Base-by-base conservation (phyloP, 2,888 invertebrate genomes). In the Antitype chi region DNA sequence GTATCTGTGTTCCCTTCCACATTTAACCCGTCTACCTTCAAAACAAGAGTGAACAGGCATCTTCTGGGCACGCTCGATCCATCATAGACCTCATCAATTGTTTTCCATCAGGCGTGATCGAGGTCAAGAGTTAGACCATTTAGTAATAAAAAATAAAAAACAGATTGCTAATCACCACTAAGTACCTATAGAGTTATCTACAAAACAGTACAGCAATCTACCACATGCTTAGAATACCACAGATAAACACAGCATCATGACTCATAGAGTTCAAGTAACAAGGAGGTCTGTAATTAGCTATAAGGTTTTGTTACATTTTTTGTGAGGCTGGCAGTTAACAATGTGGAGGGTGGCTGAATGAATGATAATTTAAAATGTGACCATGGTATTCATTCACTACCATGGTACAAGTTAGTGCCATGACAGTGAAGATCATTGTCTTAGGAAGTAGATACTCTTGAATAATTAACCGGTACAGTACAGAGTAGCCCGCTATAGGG, bases 191-290 rank as follows among this genome's bases (percentile, higher is more conserved):
- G 23, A 80, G 9, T 74, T 71, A 76, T 76, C 64, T 76, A 71
- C 70, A 69, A 75, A 73, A 60, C 60, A 63, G 49, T 70, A 57
- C 52, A 75, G 55, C 60, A 20, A 62, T 71, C n/a, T 25, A 52
- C 66, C 49, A 62, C 74, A 80, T 68, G 70, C 76, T 78, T 76
- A 67, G 25, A 77, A 80, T 78, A 82, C 69, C 71, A 85, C 70
- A 82, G 85, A 87, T 81, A 87, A 80, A 81, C 64, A 74, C 70
- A 84, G 75, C 4, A 43, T 13, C 59, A 84, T 87, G 87, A 87
- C 55, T 87, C 80, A 87, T 69, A 47, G 66, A 80, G 81, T 87
- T 81, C 74, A 75, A 76, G 73, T 68, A 78, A 80, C 79, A 87
- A 74, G 72, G 79, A 86, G 78, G 84, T 76, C 69, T 70, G 62